Percentiles rank a stretch among this genome's conserved stretches.
Evolutionary conservation across 1,140 invertebrate genomes (phyloP).

Genomic region (Phocides pigmalion): DNA sequence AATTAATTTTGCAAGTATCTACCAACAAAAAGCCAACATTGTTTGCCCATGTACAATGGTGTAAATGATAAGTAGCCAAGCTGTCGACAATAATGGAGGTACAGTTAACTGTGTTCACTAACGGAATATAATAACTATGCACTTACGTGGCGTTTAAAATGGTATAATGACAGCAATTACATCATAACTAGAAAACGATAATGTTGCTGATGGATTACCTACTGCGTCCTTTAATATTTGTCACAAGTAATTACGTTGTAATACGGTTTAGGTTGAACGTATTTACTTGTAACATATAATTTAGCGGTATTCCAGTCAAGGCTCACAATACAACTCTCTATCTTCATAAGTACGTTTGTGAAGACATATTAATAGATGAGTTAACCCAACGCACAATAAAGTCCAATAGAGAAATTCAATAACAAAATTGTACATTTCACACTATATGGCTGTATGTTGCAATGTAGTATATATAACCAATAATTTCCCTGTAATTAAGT

Average conservation of each 20-base stretch:
- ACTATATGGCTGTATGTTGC: too few relatives aligned
- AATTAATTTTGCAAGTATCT: not conserved
- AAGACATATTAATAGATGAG: too few relatives aligned
- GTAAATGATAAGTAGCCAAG: conserved; percentile 13
- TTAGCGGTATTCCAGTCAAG: too few relatives aligned
- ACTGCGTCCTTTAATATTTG: not conserved
- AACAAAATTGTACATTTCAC: not conserved
- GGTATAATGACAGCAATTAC: conserved; percentile 22
- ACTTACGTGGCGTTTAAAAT: conserved; percentile 15
- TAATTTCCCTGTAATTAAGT: too few relatives aligned
- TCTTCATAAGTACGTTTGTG: too few relatives aligned
- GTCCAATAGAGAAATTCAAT: not conserved
- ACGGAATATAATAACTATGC: conserved; percentile 25
- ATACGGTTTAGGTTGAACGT: too few relatives aligned
- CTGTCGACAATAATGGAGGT: conserved; percentile 17
- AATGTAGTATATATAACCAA: too few relatives aligned
- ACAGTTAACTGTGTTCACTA: conserved; percentile 20
- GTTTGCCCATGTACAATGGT: conserved; percentile 3
- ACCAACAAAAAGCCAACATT: conserved; percentile 2
- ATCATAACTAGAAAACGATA: conserved; percentile 21
- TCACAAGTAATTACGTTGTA: not conserved
- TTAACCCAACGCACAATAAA: too few relatives aligned
- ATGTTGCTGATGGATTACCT: not conserved
- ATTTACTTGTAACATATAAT: too few relatives aligned
- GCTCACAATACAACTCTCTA: too few relatives aligned